Evolutionary conservation across 2,888 invertebrate genomes (phyloP), one percentile per base, ranked within the genome.

Genomic region (Nudaria mundana): DNA sequence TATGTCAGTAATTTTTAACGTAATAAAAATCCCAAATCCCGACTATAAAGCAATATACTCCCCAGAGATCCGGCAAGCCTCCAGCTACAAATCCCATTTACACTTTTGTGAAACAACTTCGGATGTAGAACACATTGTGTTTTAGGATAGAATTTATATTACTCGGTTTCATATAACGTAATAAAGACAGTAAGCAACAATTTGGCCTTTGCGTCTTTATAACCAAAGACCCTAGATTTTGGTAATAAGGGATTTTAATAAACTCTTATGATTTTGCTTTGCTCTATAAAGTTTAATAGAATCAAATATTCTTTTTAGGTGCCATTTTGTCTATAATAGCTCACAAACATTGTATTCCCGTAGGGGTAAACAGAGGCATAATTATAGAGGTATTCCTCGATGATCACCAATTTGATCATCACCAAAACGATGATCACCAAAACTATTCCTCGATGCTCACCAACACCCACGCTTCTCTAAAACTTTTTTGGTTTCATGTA

Each of bases 71-170:
- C 26, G 16, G 24, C 34, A 25, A 13, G 52, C 56, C 59, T 44
- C 26, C 13, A 41, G 59, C 52, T 26, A 40, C 42, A 52, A 52
- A 55, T 53, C 45, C 44, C 37, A 51, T 56, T 56, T 56, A 54
- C 54, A 48, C 41, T 55, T 52, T 44, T 37, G 46, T 53, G 37
- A 45, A 36, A 43, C 52, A 44, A 48, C 47, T 45, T 52, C 42
- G 46, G 40, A 52, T 57, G 26, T 47, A 25, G 31, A 34, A 38
- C 30, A 34, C 34, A 37, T 7, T 10, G 30, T 31, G 11, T 41
- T 15, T 31, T 30, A 36, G 28, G 25, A 29, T 32, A 40, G 42
- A 16, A 56, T 37, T 11, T 40, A 40, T 33, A 41, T 51, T 37
- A 42, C 40, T 35, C 20, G 2, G 2, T 7, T 20, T 5, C 44